Evolutionary conservation across 2,113 vertebrate species (phyloP).

Genomic region (Pelecanoides urinatrix): DNA sequence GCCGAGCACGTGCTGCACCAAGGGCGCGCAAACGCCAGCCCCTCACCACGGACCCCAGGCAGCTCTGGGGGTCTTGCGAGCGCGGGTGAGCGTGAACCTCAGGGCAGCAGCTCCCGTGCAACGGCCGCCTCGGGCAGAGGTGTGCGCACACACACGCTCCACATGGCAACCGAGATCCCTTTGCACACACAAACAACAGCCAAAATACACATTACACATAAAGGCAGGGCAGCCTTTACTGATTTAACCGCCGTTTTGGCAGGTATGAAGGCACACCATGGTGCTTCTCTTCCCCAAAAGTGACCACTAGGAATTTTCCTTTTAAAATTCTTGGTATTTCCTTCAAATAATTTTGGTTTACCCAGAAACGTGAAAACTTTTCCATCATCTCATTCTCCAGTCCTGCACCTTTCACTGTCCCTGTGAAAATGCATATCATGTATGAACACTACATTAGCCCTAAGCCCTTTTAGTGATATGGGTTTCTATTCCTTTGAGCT

Average conservation of each 20-base stretch:
- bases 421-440: neutral
- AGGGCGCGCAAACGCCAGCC: fast-evolving
- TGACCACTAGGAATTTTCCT: neutral
- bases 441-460: neutral
- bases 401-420: neutral
- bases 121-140: neutral
- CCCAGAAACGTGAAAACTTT: neutral
- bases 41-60: fast-evolving
- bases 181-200: neutral
- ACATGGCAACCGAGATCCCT: fast-evolving
- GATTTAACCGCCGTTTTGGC: fast-evolving
- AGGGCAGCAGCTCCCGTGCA: neutral
- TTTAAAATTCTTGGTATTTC: neutral
- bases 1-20: neutral
- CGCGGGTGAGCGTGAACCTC: fast-evolving
- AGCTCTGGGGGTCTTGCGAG: fast-evolving
- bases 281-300: neutral
- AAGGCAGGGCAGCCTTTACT: neutral
- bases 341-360: neutral
- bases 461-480: fast-evolving
- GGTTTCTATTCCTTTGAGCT: neutral
- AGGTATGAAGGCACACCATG: neutral
- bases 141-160: neutral
- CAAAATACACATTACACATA: fast-evolving
- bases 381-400: neutral